phyloP scores from a whole-genome alignment of 1,140 invertebrate species.

The Ridgeia piscesae region DNA sequence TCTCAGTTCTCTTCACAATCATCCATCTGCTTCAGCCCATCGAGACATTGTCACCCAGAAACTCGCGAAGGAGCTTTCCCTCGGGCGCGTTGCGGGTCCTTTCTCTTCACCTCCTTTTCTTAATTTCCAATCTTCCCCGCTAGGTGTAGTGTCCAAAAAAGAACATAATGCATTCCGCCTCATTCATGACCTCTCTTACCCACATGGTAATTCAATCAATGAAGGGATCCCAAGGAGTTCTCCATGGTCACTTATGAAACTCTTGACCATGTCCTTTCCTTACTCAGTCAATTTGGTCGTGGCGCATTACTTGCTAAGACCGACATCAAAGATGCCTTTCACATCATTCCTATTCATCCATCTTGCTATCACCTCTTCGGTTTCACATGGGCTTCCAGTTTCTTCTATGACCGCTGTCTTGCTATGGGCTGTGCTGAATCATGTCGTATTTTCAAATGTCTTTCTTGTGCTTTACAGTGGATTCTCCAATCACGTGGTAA shows the following conservation, averaged over 20 bases:
- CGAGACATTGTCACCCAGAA: neutral
- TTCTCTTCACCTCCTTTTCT: neutral
- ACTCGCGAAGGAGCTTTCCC: neutral
- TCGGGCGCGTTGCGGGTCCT: neutral
- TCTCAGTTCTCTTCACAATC: neutral
- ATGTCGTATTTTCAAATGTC: neutral
- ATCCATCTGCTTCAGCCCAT: neutral
- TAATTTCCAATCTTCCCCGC: neutral
- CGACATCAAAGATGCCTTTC: slow-evolving; percentile 4
- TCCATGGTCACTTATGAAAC: neutral
- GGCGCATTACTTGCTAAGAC: neutral
- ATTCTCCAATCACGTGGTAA: neutral
- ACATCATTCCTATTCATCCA: slow-evolving; percentile 17
- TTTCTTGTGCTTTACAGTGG: neutral
- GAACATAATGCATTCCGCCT: neutral
- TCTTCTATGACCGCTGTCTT: neutral
- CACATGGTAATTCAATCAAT: neutral
- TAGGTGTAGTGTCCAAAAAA: neutral
- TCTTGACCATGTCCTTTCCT: neutral
- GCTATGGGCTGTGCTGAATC: neutral
- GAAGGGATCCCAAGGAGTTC: neutral
- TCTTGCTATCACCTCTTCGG: neutral
- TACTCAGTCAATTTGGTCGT: neutral
- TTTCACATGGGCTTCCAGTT: neutral
- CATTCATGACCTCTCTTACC: neutral